phyloP scores from a whole-genome alignment of 1,140 invertebrate genomes.

The Mercenaria mercenaria region DNA sequence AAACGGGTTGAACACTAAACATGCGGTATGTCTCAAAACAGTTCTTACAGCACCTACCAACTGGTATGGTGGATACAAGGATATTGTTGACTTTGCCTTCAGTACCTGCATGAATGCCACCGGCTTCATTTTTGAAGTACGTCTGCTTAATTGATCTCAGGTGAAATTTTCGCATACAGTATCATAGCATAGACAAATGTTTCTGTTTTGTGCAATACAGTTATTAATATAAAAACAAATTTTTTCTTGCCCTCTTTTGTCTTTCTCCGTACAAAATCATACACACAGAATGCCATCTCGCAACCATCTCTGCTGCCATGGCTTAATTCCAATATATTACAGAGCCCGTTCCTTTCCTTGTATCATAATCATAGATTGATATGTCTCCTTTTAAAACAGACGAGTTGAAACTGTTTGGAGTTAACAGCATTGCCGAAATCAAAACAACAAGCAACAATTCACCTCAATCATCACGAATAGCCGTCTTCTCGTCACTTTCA shows the following conservation, averaged over 20 bases:
- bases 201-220: conserved; percentile 42
- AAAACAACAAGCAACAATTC: neutral
- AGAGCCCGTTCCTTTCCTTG: neutral
- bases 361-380: conserved; percentile 29
- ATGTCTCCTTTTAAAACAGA: conserved; percentile 17
- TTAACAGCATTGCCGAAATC: conserved; percentile 21
- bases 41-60: neutral
- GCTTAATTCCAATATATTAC: conserved; percentile 19
- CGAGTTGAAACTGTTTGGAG: conserved; percentile 13
- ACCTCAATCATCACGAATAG: neutral
- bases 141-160: conserved; percentile 13
- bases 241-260: neutral
- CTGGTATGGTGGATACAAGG: neutral
- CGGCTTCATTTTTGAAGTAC: conserved; percentile 33
- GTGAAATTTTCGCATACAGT: neutral
- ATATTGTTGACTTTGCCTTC: neutral
- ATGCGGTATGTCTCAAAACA: too few relatives aligned
- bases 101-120: neutral
- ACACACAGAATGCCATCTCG: conserved; percentile 36
- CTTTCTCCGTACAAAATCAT: neutral
- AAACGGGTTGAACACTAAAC: too few relatives aligned
- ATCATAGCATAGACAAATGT: conserved; percentile 31
- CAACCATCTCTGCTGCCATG: neutral
- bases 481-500: neutral
- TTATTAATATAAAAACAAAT: conserved; percentile 52